Conservation (phyloP, 2,888 invertebrate genomes). For the Stenodera caucasica region DNA sequence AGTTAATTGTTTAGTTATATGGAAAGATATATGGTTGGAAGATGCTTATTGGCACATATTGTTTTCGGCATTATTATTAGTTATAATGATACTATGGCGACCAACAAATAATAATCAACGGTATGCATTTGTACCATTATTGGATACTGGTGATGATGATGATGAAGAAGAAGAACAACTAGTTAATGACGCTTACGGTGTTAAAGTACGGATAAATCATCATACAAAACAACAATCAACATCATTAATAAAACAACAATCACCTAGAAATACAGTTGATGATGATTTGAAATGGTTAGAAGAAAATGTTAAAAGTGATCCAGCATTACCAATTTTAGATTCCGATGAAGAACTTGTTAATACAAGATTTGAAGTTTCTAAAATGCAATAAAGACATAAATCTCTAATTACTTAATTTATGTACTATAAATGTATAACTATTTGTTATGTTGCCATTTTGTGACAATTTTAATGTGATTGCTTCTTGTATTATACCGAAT, state of each 20-base stretch:
- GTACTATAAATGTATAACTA: not conserved
- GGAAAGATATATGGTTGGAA: constrained; percentile 93
- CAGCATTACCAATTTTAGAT: constrained; percentile 70
- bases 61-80: constrained; percentile 83
- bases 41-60: constrained; percentile 95
- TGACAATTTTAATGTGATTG: not conserved
- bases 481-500: too few relatives aligned
- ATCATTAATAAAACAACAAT: constrained; percentile 48
- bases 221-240: constrained; percentile 42
- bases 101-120: constrained; percentile 95
- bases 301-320: constrained; percentile 82
- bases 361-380: constrained; percentile 84
- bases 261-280: constrained; percentile 63
- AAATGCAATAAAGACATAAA: constrained; percentile 71
- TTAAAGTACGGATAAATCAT: constrained; percentile 66
- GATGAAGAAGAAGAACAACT: constrained; percentile 82
- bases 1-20: constrained; percentile 76
- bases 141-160: constrained; percentile 76
- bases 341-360: constrained; percentile 83
- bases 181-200: constrained; percentile 84
- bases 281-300: constrained; percentile 91
- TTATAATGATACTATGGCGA: constrained; percentile 94
- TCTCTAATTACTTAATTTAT: not conserved
- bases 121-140: constrained; percentile 89
- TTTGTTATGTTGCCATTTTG: constrained; percentile 9